Base-by-base conservation (phyloP, 1,140 invertebrate genomes). In the Diachasma alloeum region DNA sequence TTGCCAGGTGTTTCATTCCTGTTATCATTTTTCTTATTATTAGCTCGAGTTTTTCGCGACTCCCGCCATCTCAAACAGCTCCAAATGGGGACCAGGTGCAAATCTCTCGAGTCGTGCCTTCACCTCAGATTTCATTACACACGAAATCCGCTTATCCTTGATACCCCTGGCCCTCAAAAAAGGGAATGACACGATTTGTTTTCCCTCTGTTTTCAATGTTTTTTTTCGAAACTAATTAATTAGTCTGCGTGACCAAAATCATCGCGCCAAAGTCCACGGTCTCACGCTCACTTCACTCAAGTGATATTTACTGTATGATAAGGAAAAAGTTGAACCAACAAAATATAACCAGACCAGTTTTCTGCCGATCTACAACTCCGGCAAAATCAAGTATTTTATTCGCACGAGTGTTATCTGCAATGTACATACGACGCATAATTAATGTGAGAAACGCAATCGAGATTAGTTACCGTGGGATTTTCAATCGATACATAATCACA, bases 221-320 rank as follows among this genome's bases (percentile, higher is more conserved):
- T 63, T 59, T n/a, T 59, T 31, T 26, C 3, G 11, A 24, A 6
- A 10, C 11, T 19, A 63, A 63, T 63, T 63, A 24, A 31, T 63
- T 63, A 63, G 59, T 13, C 15, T 63, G 59, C 59, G 59, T 63
- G 59, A 63, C 59, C 24, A 63, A 63, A 63, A 63, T 63, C 59
- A 63, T 63, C 19, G 19, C 19, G 59, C 19, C 24, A 63, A 26
- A 63, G 24, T 63, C 59, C 24, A 26, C 19, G 59, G 59, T 63
- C 75, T 85, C 82, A 81, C 39, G 31, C 74, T 59, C 4, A 42
- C 39, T 42, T 59, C 4, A 42, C 39, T 42, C 59, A 19, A 53
- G 80, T 82, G 79, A 78, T 85, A 81, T 83, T 84, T 79, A 78
- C 79, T 68, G 80, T 83, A 85, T 76, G 83, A 79, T 81, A 83